These are phyloP conservation scores for Abrostola triplasia DNA, from an alignment of 2,888 invertebrate genomes.

Conservation along the genomic window DNA sequence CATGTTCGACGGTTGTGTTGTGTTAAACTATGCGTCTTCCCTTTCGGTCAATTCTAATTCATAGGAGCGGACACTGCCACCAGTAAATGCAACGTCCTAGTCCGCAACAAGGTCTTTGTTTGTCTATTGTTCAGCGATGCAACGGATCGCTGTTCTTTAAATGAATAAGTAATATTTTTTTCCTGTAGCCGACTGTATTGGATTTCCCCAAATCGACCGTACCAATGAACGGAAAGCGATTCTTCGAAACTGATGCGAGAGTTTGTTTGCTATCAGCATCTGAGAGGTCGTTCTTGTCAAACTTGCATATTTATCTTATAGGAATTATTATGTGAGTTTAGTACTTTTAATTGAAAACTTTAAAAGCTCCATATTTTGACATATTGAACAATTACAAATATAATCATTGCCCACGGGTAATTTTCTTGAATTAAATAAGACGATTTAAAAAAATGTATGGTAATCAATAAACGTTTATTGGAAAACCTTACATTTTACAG, in stretches of 20 bases:
- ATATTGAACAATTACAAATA: not conserved
- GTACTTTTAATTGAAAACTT: not conserved
- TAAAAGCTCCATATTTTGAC: too few species aligned
- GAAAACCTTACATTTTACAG: too few species aligned
- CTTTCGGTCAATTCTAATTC: constrained; percentile 48
- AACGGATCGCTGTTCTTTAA: constrained; percentile 38
- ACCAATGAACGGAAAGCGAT: constrained; percentile 76
- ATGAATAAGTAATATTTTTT: constrained; percentile 63
- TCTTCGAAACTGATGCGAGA: constrained; percentile 77
- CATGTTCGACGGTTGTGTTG: constrained; percentile 21
- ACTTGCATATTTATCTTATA: constrained; percentile 37
- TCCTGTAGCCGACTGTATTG: constrained; percentile 65
- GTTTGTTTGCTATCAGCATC: constrained; percentile 69
- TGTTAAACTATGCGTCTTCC: constrained; percentile 40
- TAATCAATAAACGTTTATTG: too few species aligned
- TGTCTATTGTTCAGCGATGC: constrained; percentile 45
- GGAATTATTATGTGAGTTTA: constrained; percentile 3
- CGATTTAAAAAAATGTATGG: too few species aligned
- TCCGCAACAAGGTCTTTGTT: constrained; percentile 45
- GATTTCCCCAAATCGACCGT: constrained; percentile 65
- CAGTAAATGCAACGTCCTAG: constrained; percentile 30
- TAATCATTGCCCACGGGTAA: too few species aligned
- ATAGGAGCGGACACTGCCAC: constrained; percentile 30
- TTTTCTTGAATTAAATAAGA: too few species aligned
- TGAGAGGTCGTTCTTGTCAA: constrained; percentile 60